Base-by-base conservation (phyloP, 37 sponge, comb jelly and placozoan genomes). In the Ephydatia muelleri region DNA sequence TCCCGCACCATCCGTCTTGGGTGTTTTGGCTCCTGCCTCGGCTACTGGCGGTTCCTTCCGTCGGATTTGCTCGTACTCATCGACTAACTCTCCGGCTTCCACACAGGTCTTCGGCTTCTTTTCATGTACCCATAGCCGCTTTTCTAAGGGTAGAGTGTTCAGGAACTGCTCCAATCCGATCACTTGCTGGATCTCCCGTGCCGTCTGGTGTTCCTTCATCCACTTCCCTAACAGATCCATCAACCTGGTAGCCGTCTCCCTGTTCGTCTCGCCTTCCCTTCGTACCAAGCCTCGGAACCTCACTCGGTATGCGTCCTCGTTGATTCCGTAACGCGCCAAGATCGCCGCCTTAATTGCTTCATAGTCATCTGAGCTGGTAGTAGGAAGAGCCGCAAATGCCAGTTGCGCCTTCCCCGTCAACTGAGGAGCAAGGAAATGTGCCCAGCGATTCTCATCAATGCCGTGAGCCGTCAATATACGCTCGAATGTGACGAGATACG, bases 301-400 rank as follows among this genome's bases (percentile, higher is more conserved):
- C 31, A 69, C 77, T 0, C 90, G 75, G 36, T 85, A 85, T 49
- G 71, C 40, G 39, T 90, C 90, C 38, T 81, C 85, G 26, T 68
- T 81, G 33, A 85, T 68, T 34, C 85, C 64, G 38, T 90, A 90
- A 26, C 81, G 57, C 5, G 23, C n/a, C 28, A 90, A 29, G 27
- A 88, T 78, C 34, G 88, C 83, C 1, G 57, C 79, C 72, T 88
- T 88, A 28, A 88, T 27, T 2, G 38, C 39, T 1, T 31, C 75
- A 39, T 86, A 86, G 16, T 28, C 31, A 0, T 65, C 9, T 43
- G 47, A 43, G 8, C 8, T 43, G 4, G 4, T 8, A 4, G 8
- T 43, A 43, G 47, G 4, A 43, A 43, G 47, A 0, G 86, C 73
- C 32, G 77, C 84, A 75, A 67, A 84, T 11, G n/a, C n/a, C n/a